Base-by-base conservation (phyloP, 2,888 invertebrate species). In the Hyppa rectilinea region DNA sequence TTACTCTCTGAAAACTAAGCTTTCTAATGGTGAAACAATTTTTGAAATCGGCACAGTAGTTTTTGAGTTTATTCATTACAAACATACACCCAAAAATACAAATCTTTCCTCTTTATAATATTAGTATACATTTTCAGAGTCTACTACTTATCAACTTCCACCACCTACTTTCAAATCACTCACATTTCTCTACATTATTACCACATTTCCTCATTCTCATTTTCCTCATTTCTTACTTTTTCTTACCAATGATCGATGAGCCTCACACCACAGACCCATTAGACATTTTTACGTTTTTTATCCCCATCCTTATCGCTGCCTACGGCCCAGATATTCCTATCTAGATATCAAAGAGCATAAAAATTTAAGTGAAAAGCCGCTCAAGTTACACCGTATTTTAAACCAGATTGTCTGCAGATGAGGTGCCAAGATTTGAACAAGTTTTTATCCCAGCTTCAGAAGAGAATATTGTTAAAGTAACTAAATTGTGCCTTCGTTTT, bases 181-280 rank as follows among this genome's bases (percentile, higher is more conserved):
- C 49, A 52, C 53, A 67, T 59, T 59, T 53, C 43, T 45, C 36
- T 40, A 59, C 31, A 40, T 56, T 71, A 49, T 70, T 53, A 66
- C 23, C 6, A 45, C 34, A 59, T n/a, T n/a, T n/a, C n/a, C n/a
- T n/a, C n/a, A n/a, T n/a, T n/a, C n/a, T n/a, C n/a, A n/a, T n/a
- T n/a, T n/a, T n/a, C n/a, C 64, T 70, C 61, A 29, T 58, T 50
- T 29, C 36, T 63, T 43, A 63, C 59, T 66, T 55, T 59, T 59
- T 56, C 36, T 53, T 45, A 12, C 85, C 73, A 76, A 88, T 91
- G 92, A 92, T 92, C 88, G 90, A 92, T 91, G 87, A 81, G 74
- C 77, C 82, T 62, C 76, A 62, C 72, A 80, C 78, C 80, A 67
- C 78, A 68, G 69, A 4, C 31, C 78, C 85, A 87, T 90, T 88